Evolutionary conservation across 1,140 invertebrate species (phyloP), one percentile per base, ranked within the genome.

Genomic region (Zaprionus ghesquierei): DNA sequence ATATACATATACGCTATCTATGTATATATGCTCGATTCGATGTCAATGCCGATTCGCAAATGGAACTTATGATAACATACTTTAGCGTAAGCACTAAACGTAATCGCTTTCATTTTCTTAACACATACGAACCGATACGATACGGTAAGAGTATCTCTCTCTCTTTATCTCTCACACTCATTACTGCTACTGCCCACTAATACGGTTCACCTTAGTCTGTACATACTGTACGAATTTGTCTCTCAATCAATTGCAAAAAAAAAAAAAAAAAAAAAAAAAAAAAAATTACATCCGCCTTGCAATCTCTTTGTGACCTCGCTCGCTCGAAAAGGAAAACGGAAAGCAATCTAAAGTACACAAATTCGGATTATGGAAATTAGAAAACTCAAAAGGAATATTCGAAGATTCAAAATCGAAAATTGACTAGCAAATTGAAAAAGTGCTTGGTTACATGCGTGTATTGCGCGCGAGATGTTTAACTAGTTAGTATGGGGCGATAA

Each of bases 271-370:
- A 29, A 29, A 29, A 8, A 1, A 29, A 29, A 9, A 29, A 29
- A 29, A 8, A 8, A 29, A 3, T 8, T 20, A 9, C 41, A 46
- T 50, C 49, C 46, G 69, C 54, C 63, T 68, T 68, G 55, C 55
- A 68, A 66, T 33, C 38, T 59, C 63, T 49, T 59, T 50, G 69
- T 66, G 46, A 72, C 62, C 31, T 71, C 27, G 44, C 46, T 63
- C 33, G 41, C 35, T 41, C 23, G 53, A 51, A 70, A 31, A 20
- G n/a, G 69, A 68, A 55, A 73, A 73, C 70, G 64, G 56, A 73
- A 73, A 73, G 70, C 70, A 73, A 73, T 73, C 60, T 69, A 61
- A 69, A 73, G 50, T 73, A 72, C 63, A 68, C 53, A 41, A 46
- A 55, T 49, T 29, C 41, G 25, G 12, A 41, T 41, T 41, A 41